Base-by-base conservation (phyloP, 2,888 invertebrate genomes). In the Erebia palarica region DNA sequence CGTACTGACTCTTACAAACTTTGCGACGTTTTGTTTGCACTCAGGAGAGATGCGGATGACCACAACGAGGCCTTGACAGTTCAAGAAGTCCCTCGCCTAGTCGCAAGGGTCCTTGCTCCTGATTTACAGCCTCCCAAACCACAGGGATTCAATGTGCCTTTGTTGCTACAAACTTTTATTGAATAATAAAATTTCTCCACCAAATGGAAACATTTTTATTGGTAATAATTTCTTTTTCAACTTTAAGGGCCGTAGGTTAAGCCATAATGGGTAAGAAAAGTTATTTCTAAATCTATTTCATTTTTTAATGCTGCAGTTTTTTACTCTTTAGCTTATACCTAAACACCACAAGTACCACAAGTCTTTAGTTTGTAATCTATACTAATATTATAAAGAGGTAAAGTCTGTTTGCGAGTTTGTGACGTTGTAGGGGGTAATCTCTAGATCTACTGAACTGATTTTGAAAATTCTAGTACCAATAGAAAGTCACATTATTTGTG, bases 181-280 rank as follows among this genome's bases (percentile, higher is more conserved):
- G 91, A 89, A 92, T 87, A 91, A 92, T 93, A 92, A 92, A 92
- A 90, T 84, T 86, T 89, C 89, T 87, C 84, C 84, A 84, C 88
- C 88, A 91, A 90, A 91, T 91, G 90, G 83, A 87, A 53, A 87
- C 82, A 80, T 84, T 83, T 92, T 92, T 92, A 92, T 91, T 90
- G 92, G 86, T 88, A 88, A 88, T 92, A 89, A 92, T 90, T 90
- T 79, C 78, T 79, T 80, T 85, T 89, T 89, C 87, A 87, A 82
- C 83, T 82, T 81, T 80, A 78, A 80, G 69, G 68, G 81, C 81
- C 73, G 79, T 77, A 76, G 74, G 74, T 71, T 73, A 59, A 71
- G 67, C 67, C 73, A 73, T 86, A 86, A 85, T 82, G 81, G 53
- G 21, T 51, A 66, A 44, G 13, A 57, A 18, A n/a, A 66, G 44